phyloP scores from a whole-genome alignment of 92 coral and sea anemone genomes.

The Umimayanthus kanabou region DNA sequence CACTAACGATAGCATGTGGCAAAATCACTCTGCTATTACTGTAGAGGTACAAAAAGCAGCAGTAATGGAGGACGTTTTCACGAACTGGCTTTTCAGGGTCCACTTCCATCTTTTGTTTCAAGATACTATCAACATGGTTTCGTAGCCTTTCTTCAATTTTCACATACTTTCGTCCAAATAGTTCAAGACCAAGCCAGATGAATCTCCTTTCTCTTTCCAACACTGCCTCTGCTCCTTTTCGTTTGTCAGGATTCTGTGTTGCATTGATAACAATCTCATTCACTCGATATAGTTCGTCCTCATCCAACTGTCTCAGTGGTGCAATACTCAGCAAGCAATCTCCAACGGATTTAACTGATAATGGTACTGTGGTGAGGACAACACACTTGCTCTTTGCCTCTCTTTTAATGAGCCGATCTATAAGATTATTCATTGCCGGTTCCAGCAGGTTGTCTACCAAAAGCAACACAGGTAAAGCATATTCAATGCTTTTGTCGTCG shows the following conservation, averaged over 20 bases:
- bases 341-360: conserved; percentile 30
- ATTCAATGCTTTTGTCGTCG: conserved; percentile 37
- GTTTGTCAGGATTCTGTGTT: conserved; percentile 33
- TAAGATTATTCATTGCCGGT: conserved; percentile 23
- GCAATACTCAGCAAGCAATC: conserved; percentile 20
- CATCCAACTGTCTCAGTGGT: conserved; percentile 51
- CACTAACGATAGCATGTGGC: conserved; percentile 54
- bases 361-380: conserved; percentile 54
- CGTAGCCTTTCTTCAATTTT: conserved; percentile 55
- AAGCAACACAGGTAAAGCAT: conserved; percentile 44
- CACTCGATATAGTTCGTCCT: conserved; percentile 47
- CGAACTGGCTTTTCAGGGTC: conserved; percentile 24
- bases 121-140: conserved; percentile 50
- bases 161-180: conserved; percentile 55
- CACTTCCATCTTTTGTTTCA: conserved; percentile 25
- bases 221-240: conserved; percentile 54
- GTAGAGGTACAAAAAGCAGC: conserved; percentile 63
- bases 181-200: conserved; percentile 66
- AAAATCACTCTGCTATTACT: conserved; percentile 51
- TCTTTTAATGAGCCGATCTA: conserved; percentile 41
- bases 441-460: conserved; percentile 53
- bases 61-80: conserved; percentile 51
- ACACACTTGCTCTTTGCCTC: conserved; percentile 55
- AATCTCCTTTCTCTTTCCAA: conserved; percentile 59
- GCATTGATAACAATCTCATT: conserved; percentile 49